Evolutionary conservation across 1,140 invertebrate species (phyloP), one percentile per base, ranked within the genome.

Genomic region (Apolygus lucorum): DNA sequence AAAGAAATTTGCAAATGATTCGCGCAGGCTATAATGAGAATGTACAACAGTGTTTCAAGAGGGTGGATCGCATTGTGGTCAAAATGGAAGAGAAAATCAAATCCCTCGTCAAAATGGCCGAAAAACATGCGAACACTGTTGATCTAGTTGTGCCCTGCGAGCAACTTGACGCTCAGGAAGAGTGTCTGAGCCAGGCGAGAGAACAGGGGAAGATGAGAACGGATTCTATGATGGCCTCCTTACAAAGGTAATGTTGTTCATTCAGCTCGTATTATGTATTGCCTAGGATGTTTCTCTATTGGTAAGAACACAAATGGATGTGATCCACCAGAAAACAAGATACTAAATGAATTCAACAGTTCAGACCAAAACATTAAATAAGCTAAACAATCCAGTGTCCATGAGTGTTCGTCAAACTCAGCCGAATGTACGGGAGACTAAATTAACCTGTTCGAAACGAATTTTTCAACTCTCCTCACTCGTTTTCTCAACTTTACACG

Each of bases 1-100:
- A 63, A 17, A 63, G 27, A 25, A 63, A 63, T 27, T 27, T 63
- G 21, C 22, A 63, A 25, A 63, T 63, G 62, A 63, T 63, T 27
- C 62, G 62, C 21, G 27, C 22, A n/a, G 27, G 27, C 21, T 22
- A 22, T 2, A 27, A 11, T 2, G 62, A 63, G 27, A 63, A 27
- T 25, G 21, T 63, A 2, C 26, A 22, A 25, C 21, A 63, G 17
- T 63, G 62, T 25, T 27, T 25, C 22, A 2, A 1, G 17, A 1
- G 62, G 1, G 62, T 27, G 14, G 62, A 63, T 2, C 21, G 62
- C 2, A 25, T 22, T 2, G 22, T 63, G 4, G 17, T 2, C 2
- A 14, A 22, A 63, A 11, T 63, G 1, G 27, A 63, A 25, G 62
- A 63, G 26, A 22, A 63, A 63, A 17, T 27, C 2, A 17, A n/a